Base-by-base conservation (phyloP, 2,797 vertebrate species). In the Cyclopterus lumpus region DNA sequence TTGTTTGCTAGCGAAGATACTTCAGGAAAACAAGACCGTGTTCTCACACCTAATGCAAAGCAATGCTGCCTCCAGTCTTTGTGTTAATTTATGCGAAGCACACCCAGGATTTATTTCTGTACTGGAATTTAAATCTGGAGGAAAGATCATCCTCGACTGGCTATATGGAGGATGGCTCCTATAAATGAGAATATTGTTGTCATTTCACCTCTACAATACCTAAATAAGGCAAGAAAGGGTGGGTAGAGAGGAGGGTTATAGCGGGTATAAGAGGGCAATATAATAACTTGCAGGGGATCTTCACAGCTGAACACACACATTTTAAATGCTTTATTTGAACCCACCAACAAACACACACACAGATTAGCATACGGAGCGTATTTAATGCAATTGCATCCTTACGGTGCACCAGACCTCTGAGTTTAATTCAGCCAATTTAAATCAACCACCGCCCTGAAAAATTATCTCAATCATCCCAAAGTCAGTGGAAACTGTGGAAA, bases 341-440 rank as follows among this genome's bases (percentile, higher is more conserved):
- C 22, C 30, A 48, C 40, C 3, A 22, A 64, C 49, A 44, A 11
- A 67, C 30, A 58, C 26, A 44, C 22, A 49, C 42, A 71, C 1
- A 61, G 15, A 62, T 68, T 44, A 68, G n/a, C 15, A 51, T 24
- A 44, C 58, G 40, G 48, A 67, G 46, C 55, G n/a, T 67, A 49
- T 42, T 38, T 48, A 69, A 69, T 69, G 59, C 53, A 69, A 76
- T 48, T 76, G 59, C 73, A 63, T 69, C 40, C 63, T 18, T n/a
- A 42, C n/a, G 63, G 16, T 44, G 64, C 49, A 67, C 26, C 55
- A 67, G 57, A 67, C 46, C 44, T 30, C 26, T 67, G 26, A 60
- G 9, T 65, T 20, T 44, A 64, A 53, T 60, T 55, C 7, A 48
- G 36, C 18, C 44, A 20, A 46, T 20, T 46, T 20, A 48, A n/a